Percentiles rank a stretch among this genome's conserved stretches.
Conservation (phyloP, 2,797 vertebrate species). For the Cyprinella venusta region DNA sequence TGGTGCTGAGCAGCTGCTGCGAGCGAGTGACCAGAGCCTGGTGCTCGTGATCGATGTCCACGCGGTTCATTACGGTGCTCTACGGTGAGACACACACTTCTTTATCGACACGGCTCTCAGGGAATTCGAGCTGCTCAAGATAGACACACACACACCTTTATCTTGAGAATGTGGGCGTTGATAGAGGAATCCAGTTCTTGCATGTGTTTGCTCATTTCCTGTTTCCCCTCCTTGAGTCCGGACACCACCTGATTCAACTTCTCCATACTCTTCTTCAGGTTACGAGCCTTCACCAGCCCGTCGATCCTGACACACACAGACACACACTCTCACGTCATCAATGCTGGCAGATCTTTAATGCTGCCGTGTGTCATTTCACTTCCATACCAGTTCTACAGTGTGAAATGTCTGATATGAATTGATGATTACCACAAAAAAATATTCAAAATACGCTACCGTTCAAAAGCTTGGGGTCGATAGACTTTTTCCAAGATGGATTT, state of each 20-base stretch:
- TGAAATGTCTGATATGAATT: too few species aligned
- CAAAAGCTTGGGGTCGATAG: background rate
- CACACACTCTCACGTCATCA: background rate
- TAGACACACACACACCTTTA: constrained; percentile 86
- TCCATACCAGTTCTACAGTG: background rate
- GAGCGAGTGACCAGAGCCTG: constrained; percentile 86
- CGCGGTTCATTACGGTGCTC: constrained; percentile 85
- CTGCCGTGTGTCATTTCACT: background rate
- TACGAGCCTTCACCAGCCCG: constrained; percentile 88
- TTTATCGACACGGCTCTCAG: background rate
- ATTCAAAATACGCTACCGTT: background rate
- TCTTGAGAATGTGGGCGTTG: constrained; percentile 82
- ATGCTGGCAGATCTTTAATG: background rate
- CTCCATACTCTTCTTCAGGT: constrained; percentile 85
- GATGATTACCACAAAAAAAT: too few species aligned
- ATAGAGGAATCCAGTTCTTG: constrained; percentile 87
- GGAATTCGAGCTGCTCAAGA: too few species aligned
- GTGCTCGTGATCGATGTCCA: constrained; percentile 89
- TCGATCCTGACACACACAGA: constrained; percentile 81
- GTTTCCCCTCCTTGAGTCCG: constrained; percentile 90
- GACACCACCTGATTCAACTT: constrained; percentile 90
- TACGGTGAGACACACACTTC: constrained; percentile 54
- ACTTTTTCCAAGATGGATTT: too few species aligned
- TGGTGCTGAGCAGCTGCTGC: constrained; percentile 84
- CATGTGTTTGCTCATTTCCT: constrained; percentile 88